Evolutionary conservation across 1,140 invertebrate genomes (phyloP).

Genomic region (Brachystomella parvula): DNA sequence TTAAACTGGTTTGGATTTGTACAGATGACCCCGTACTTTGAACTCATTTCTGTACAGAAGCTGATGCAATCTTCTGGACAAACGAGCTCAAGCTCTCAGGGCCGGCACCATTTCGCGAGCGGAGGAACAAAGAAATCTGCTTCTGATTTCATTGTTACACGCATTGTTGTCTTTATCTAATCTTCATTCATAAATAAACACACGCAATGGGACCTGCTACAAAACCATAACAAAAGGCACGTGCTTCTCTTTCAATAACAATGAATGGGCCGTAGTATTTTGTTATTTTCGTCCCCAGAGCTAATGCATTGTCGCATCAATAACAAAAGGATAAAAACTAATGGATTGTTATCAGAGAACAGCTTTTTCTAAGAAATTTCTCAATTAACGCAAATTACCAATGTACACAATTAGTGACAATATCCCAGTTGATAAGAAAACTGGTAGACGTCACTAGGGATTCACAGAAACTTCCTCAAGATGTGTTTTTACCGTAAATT

Average conservation of each 20-base stretch:
- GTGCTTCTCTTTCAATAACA: not conserved
- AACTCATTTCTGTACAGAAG: conserved; percentile 9
- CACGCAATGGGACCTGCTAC: not conserved
- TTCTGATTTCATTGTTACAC: not conserved
- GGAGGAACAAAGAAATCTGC: not conserved
- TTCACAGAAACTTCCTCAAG: no score
- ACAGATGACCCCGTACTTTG: conserved; percentile 1
- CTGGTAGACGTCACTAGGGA: no score
- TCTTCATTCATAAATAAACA: not conserved
- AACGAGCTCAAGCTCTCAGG: not conserved
- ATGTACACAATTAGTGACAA: no score
- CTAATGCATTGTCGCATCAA: no score
- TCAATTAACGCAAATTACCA: no score
- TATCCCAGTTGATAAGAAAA: no score
- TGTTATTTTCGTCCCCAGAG: no score
- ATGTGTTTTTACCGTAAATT: no score
- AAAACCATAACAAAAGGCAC: not conserved
- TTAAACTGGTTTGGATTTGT: not conserved
- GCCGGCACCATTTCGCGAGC: not conserved
- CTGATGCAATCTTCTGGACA: conserved; percentile 11
- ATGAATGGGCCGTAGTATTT: no score
- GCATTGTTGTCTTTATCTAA: not conserved
- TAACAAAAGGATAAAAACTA: no score
- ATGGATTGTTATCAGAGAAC: no score
- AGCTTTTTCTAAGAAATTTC: no score